Base-by-base conservation (phyloP, 2,797 vertebrate species). In the Sebastes elongatus region DNA sequence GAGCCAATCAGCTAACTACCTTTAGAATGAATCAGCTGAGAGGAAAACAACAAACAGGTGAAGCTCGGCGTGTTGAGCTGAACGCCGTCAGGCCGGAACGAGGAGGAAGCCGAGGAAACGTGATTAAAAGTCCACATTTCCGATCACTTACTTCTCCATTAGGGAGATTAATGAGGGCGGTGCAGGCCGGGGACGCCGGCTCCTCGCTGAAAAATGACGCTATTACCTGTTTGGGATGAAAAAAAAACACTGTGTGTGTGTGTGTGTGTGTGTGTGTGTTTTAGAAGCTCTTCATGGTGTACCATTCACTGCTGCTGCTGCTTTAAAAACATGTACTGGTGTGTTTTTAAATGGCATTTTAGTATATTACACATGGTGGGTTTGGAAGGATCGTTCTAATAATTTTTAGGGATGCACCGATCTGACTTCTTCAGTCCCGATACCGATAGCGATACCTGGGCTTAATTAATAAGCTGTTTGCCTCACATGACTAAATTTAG, bases 101-200 rank as follows among this genome's bases (percentile, higher is more conserved):
- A 78, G 61, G 73, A 60, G 35, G 35, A 13, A 6, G 60, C 56
- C 10, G 74, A 79, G 76, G 67, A 78, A 80, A 38, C 80, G n/a
- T 84, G 91, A 91, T 90, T 76, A 89, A 81, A 88, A 38, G 78
- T 38, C 74, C 5, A 32, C 46, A 80, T 78, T 88, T 88, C 79
- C 78, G 3, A 87, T 84, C 85, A 78, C 89, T 89, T 88, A 85
- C 81, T 81, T 85, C 88, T 90, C 85, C 86, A 84, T 90, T 85
- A 85, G 68, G 69, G 74, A 89, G 90, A 93, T 93, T 88, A 88
- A 92, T 88, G 91, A 88, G 74, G 77, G 68, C 30, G 35, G n/a
- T 0, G 59, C 32, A 1, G 67, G 67, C 53, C 35, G 56, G 13
- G 63, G 69, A 90, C 72, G 49, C 77, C 42, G 32, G 23, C 78